Percentiles rank a stretch among this genome's conserved stretches.
Conservation (phyloP, 2,888 invertebrate species). For the Diabrotica balteata region DNA sequence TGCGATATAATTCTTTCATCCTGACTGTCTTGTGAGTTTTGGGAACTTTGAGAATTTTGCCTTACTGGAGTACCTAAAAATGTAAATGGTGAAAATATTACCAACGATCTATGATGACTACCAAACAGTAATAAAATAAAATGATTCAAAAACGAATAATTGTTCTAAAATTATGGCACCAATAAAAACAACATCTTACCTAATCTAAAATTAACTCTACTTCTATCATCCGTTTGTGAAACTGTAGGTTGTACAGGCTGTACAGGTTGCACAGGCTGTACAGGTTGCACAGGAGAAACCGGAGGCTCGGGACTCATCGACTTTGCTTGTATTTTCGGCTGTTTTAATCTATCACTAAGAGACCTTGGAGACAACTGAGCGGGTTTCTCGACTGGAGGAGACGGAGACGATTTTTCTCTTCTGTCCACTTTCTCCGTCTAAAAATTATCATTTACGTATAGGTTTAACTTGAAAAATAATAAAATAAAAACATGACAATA, state of each 20-base stretch:
- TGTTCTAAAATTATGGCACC: no score
- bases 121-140: no score
- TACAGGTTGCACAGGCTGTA: background rate
- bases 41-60: conserved; percentile 10
- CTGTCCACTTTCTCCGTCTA: conserved; percentile 13
- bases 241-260: background rate
- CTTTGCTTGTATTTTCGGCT: conserved; percentile 53
- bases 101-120: background rate
- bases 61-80: conserved; percentile 32
- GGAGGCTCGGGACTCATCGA: conserved; percentile 49
- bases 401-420: conserved; percentile 18
- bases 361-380: conserved; percentile 46
- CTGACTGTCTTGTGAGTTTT: conserved; percentile 17
- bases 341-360: conserved; percentile 56
- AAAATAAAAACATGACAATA: no score
- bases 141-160: no score
- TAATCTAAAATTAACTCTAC: conserved; percentile 46
- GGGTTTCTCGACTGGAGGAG: conserved; percentile 30
- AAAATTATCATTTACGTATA: background rate
- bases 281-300: conserved; percentile 24
- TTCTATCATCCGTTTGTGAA: conserved; percentile 31
- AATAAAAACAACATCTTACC: conserved; percentile 37
- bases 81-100: conserved; percentile 9
- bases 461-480: no score
- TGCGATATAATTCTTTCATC: conserved; percentile 23